Percentiles rank a stretch among this genome's conserved stretches.
phyloP scores from a whole-genome alignment of 2,888 invertebrate species.

The Holacanthella duospinosa region DNA sequence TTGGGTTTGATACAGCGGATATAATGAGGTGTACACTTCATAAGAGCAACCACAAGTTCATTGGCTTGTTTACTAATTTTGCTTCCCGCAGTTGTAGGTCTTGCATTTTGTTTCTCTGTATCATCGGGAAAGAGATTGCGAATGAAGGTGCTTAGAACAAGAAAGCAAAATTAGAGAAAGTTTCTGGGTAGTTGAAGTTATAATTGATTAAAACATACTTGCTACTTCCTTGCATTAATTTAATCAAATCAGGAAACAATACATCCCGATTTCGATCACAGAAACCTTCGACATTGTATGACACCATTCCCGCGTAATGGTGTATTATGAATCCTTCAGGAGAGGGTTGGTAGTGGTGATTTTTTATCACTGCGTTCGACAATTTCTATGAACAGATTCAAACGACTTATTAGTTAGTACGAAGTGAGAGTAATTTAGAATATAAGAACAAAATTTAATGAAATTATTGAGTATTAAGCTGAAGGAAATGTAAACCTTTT shows the following conservation, averaged over 20 bases:
- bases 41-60: constrained; percentile 53
- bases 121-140: constrained; percentile 51
- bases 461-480: not conserved
- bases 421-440: too few species aligned
- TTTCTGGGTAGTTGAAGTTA: too few species aligned
- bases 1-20: constrained; percentile 61
- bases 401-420: too few species aligned
- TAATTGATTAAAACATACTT: too few species aligned
- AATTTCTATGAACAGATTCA: too few species aligned
- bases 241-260: constrained; percentile 53
- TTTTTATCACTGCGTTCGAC: constrained; percentile 44
- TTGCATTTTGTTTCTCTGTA: constrained; percentile 40
- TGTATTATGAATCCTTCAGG: constrained; percentile 51
- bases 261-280: constrained; percentile 60
- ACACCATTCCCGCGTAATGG: constrained; percentile 59
- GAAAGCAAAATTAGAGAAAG: too few species aligned
- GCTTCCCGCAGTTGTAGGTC: constrained; percentile 55
- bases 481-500: constrained; percentile 41
- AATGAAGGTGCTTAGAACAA: constrained; percentile 53
- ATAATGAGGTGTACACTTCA: constrained; percentile 58
- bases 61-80: constrained; percentile 59
- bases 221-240: constrained; percentile 53
- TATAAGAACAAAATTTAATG: not conserved
- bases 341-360: constrained; percentile 51
- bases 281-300: constrained; percentile 54